A percentile compares a stretch with the other conserved stretches of the same genome.
These are phyloP conservation scores for Glossophaga mutica DNA, from an alignment of 2,797 vertebrate species.

Conservation along the genomic window DNA sequence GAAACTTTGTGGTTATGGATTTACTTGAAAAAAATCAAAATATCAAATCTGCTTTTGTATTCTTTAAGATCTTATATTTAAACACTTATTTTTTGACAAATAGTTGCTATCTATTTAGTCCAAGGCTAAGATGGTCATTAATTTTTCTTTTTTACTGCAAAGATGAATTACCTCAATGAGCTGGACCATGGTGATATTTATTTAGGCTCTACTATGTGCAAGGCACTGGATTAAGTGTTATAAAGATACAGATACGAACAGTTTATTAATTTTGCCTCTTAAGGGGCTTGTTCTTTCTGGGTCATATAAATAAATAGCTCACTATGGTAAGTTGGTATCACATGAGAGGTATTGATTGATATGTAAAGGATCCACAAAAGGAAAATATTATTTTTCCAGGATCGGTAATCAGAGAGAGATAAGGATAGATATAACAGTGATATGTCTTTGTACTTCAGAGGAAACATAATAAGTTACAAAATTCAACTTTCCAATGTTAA, in stretches of 20 bases:
- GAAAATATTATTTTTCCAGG: neutral
- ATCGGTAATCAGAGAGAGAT: neutral
- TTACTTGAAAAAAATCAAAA: constrained; percentile 2
- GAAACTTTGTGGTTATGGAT: neutral
- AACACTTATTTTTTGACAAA: constrained; percentile 12
- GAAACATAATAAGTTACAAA: neutral
- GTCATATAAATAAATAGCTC: neutral
- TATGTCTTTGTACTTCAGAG: neutral
- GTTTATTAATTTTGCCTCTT: neutral
- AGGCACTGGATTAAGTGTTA: neutral
- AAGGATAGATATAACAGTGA: neutral
- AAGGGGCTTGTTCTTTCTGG: neutral
- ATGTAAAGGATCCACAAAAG: neutral
- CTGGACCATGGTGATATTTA: neutral
- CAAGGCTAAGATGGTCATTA: neutral
- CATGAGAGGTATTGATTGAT: neutral
- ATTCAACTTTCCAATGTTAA: neutral
- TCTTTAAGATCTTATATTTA: neutral
- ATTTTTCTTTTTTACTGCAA: neutral
- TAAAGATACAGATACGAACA: neutral
- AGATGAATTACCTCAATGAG: neutral
- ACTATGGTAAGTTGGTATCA: neutral
- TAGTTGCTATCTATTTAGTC: neutral
- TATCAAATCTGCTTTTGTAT: neutral
- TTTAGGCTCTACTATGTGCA: neutral